Evolutionary conservation across 1,140 invertebrate genomes (phyloP), one percentile per base, ranked within the genome.

Genomic region (Tenebrio molitor): DNA sequence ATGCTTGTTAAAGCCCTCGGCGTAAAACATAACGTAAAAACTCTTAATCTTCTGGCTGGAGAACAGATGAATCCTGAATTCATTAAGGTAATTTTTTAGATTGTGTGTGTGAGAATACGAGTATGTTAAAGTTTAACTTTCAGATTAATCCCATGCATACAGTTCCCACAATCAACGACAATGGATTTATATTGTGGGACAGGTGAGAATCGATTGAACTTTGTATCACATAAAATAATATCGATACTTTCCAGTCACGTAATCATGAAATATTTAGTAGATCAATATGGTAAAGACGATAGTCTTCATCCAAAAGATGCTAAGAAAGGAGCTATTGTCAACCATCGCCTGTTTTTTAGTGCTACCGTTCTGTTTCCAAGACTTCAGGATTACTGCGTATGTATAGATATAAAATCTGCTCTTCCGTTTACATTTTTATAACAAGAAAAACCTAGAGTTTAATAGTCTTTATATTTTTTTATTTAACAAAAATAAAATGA

Each of bases 1-100:
- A 73, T 88, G 6, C 78, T 84, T 1, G 83, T 83, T 0, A 84
- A 85, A 69, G 83, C 84, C 4, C 78, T 88, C 19, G 85, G 84
- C 14, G 29, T 88, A 0, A 69, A 83, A 34, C 53, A 86, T n/a
- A 84, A 87, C 62, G 71, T 87, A 5, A 85, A 84, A 78, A 71
- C 74, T 15, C 41, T 86, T 1, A 81, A 89, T 75, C 72, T 85
- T 46, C 36, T 80, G 0, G 78, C 77, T 12, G 82, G 83, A 15
- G 85, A 87, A 34, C 81, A 86, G 15, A 78, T 83, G 73, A 84
- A 77, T n/a, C 85, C 85, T 6, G 84, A 87, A 69, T 88, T 82
- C 76, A 63, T 87, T 12, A 83, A 84, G 80, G 78, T 81, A 77
- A 34, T 12, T 69, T 42, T 63, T 39, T 16, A n/a, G 41, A 21